Conservation (phyloP, 2,888 invertebrate species). For the Drosophila sordidula region DNA sequence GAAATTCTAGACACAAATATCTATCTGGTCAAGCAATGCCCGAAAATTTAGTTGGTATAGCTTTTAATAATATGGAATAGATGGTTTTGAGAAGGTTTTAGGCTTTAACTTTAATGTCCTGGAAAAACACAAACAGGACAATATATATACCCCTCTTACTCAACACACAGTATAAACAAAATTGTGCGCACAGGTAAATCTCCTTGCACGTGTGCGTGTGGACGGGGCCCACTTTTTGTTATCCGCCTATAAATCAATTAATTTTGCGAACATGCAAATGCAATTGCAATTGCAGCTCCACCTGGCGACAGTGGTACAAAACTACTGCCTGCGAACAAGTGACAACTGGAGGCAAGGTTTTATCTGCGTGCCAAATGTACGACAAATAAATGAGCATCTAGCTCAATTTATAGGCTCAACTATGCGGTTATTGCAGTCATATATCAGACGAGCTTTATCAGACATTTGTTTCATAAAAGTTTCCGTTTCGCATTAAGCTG, state of each 20-base stretch:
- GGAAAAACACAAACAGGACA: background rate
- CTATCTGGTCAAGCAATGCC: too few relatives aligned
- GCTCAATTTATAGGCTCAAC: slow-evolving; percentile 57
- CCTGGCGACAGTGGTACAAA: slow-evolving; percentile 38
- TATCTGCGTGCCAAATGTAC: slow-evolving; percentile 25
- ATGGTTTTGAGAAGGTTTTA: too few relatives aligned
- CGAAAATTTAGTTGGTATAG: too few relatives aligned
- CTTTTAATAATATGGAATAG: too few relatives aligned
- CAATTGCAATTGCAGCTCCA: slow-evolving; percentile 34
- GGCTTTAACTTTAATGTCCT: too few relatives aligned
- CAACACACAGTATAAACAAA: slow-evolving; percentile 13
- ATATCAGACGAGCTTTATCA: slow-evolving; percentile 48
- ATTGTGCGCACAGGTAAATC: slow-evolving; percentile 62
- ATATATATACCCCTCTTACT: background rate
- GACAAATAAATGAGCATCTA: slow-evolving; percentile 23
- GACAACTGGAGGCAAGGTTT: slow-evolving; percentile 43
- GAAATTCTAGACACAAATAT: too few relatives aligned
- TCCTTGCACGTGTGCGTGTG: slow-evolving; percentile 43
- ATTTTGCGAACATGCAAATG: slow-evolving; percentile 64
- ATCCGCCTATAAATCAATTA: slow-evolving; percentile 76
- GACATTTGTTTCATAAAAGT: slow-evolving; percentile 59
- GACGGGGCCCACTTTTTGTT: slow-evolving; percentile 47
- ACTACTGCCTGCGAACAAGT: slow-evolving; percentile 25
- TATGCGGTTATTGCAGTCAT: slow-evolving; percentile 40
- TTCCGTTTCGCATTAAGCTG: slow-evolving; percentile 65